Evolutionary conservation across 2,797 vertebrate species (phyloP), one percentile per base, ranked within the genome.

Genomic region (Chelonia mydas): DNA sequence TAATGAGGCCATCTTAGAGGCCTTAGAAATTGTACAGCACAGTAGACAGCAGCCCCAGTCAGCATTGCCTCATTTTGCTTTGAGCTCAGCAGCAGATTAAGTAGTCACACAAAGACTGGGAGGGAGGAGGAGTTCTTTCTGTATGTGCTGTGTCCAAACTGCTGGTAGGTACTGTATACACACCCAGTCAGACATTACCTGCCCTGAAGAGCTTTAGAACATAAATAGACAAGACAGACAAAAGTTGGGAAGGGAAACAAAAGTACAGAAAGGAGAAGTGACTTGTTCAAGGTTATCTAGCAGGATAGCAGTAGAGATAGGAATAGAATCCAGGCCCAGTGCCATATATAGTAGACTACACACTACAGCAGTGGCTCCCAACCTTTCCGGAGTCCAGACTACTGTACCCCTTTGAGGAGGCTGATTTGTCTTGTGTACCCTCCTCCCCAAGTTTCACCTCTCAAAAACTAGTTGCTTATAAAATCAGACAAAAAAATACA

Each of bases 51-150:
- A 33, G 1, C 1, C 25, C 0, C 0, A 0, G 11, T 57, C 51
- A 23, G 0, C 0, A 0, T 0, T 0, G 23, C 25, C 55, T 33
- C 15, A 0, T 3, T 72, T 13, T 5, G 28, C 55, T 55, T 68
- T 3, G n/a, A 9, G 3, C 5, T 23, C 79, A 28, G 23, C 49
- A 5, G 28, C 8, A 0, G 12, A 27, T 27, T 31, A 1, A 16
- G 1, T 10, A 3, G 15, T 3, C n/a, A 4, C 25, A 45, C 21
- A 21, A 1, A 28, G 17, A 5, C 55, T 41, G 27, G 4, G 3
- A 33, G 59, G 31, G 28, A 33, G 31, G 15, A 15, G 11, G 57
- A 61, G 15, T 33, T 61, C 13, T 19, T 65, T 65, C 19, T n/a
- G 8, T 19, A n/a, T n/a, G 33, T 17, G 17, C 16, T 65, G 7